These are phyloP conservation scores for Leucopsar rothschildi DNA, from an alignment of 2,113 vertebrate species.

Conservation along the genomic window DNA sequence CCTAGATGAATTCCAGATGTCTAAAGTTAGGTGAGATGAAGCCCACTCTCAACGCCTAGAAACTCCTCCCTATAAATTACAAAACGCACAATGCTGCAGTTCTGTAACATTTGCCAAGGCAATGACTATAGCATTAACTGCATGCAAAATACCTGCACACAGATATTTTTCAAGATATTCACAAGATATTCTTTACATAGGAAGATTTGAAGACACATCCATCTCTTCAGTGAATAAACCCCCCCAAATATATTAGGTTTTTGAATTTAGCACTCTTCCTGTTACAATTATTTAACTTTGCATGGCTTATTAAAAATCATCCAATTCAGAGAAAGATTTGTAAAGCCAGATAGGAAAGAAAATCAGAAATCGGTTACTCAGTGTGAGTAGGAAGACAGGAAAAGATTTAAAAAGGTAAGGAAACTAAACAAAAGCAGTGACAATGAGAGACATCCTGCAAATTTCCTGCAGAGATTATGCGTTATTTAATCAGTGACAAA, in stretches of 20 bases:
- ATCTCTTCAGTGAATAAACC: background rate
- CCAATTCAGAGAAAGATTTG: background rate
- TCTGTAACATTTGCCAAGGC: background rate
- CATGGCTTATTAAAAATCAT: background rate
- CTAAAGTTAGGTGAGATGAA: background rate
- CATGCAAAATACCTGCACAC: background rate
- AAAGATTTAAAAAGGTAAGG: background rate
- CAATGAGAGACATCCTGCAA: background rate
- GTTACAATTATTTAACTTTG: background rate
- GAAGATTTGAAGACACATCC: background rate
- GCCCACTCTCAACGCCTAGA: background rate
- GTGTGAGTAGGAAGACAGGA: background rate
- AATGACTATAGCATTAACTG: background rate
- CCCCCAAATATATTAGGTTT: background rate
- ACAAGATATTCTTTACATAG: background rate
- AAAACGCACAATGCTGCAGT: background rate
- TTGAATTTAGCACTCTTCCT: background rate
- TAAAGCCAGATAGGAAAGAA: background rate
- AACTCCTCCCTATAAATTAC: background rate
- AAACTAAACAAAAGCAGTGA: background rate
- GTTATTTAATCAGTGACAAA: conserved; percentile 26
- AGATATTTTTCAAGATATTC: background rate
- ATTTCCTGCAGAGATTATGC: background rate
- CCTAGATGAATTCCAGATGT: background rate
- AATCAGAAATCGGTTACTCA: background rate